These are phyloP conservation scores for Marisa cornuarietis DNA, from an alignment of 1,140 invertebrate species.

Conservation along the genomic window DNA sequence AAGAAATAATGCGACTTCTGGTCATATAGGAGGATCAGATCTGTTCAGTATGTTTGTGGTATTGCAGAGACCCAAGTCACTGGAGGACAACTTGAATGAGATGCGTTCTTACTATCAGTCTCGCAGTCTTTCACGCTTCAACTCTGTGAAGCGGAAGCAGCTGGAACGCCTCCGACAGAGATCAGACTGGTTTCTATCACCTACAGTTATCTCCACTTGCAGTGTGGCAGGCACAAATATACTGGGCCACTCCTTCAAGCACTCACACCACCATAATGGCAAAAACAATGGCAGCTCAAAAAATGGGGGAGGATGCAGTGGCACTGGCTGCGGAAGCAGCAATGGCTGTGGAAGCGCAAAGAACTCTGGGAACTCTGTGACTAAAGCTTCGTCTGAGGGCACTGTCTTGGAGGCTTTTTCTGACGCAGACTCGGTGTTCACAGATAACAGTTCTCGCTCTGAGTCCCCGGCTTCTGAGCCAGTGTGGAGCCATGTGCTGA, in stretches of 20 bases:
- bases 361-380: constrained; percentile 53
- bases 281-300: constrained; percentile 7
- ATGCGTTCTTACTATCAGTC: constrained; percentile 44
- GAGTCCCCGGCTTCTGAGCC: constrained; percentile 61
- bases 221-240: constrained; percentile 30
- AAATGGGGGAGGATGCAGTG: constrained; percentile 7
- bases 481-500: constrained; percentile 41
- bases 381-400: constrained; percentile 59
- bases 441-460: constrained; percentile 56
- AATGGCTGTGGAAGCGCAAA: constrained; percentile 13
- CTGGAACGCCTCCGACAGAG: constrained; percentile 58
- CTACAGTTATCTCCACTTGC: constrained; percentile 30
- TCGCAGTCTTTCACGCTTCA: constrained; percentile 57
- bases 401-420: constrained; percentile 56
- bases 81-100: constrained; percentile 61
- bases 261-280: constrained; percentile 15
- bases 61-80: constrained; percentile 60
- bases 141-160: constrained; percentile 62
- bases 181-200: constrained; percentile 63
- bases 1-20: no score
- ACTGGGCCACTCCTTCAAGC: constrained; percentile 22
- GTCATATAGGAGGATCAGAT: no score
- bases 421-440: constrained; percentile 58
- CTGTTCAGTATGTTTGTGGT: not conserved
- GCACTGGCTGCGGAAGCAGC: constrained; percentile 14